These are phyloP conservation scores for Xanthorhoe designata DNA, from an alignment of 2,888 invertebrate genomes.

Conservation along the genomic window DNA sequence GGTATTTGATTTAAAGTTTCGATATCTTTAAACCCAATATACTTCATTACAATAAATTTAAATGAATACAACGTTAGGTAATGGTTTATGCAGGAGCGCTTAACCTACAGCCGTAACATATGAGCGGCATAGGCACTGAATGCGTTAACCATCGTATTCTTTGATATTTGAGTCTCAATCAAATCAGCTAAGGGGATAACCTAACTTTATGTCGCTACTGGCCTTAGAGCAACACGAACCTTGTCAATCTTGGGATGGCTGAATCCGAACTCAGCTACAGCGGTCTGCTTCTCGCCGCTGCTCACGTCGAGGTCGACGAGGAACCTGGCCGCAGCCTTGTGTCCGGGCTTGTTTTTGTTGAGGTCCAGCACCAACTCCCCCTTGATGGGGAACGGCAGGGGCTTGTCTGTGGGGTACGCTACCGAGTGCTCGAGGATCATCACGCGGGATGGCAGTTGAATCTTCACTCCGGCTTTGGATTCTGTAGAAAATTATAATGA, in stretches of 20 bases:
- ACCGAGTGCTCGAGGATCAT: conserved; percentile 86
- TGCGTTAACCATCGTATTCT: too few relatives aligned
- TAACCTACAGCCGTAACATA: too few relatives aligned
- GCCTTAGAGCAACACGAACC: conserved; percentile 58
- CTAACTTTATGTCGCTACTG: too few relatives aligned
- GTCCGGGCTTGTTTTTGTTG: conserved; percentile 90
- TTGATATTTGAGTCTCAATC: too few relatives aligned
- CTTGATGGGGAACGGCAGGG: conserved; percentile 85
- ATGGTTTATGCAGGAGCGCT: too few relatives aligned
- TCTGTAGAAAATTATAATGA: conserved; percentile 49
- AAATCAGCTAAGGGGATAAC: too few relatives aligned
- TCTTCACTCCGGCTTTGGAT: conserved; percentile 79
- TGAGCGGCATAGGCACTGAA: too few relatives aligned
- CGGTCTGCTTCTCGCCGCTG: conserved; percentile 76
- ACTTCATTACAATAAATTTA: too few relatives aligned
- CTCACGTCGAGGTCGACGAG: conserved; percentile 79
- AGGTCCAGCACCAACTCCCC: conserved; percentile 88
- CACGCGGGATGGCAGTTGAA: conserved; percentile 89
- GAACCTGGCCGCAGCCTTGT: conserved; percentile 86
- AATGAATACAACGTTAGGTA: too few relatives aligned
- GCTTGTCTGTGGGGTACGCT: conserved; percentile 72
- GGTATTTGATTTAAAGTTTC: too few relatives aligned
- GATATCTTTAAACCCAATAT: too few relatives aligned
- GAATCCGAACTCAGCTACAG: conserved; percentile 86
- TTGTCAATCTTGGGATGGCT: conserved; percentile 88